These are phyloP conservation scores for Antitype chi DNA, from an alignment of 2,888 invertebrate genomes.

Conservation along the genomic window DNA sequence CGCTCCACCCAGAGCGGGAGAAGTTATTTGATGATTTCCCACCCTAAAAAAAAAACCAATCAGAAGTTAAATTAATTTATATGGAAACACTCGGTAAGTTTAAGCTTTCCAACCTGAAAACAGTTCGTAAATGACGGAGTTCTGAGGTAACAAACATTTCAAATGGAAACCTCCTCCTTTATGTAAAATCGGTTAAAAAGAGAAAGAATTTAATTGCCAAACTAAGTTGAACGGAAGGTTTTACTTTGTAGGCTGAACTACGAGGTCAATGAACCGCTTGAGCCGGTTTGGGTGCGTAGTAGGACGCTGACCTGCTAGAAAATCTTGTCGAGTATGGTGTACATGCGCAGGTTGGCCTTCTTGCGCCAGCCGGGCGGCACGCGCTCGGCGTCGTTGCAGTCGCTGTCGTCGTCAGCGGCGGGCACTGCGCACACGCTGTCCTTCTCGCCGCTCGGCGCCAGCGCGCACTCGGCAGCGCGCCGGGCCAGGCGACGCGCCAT, in stretches of 20 bases:
- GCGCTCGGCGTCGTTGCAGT: conserved; percentile 68
- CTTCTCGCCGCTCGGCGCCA: conserved; percentile 51
- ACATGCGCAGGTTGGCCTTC: conserved; percentile 88
- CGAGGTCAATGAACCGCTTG: not conserved
- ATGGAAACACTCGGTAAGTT: no score
- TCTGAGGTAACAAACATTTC: no score
- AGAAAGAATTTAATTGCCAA: not conserved
- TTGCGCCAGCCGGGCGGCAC: conserved; percentile 84
- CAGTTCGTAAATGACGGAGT: no score
- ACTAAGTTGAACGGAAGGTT: not conserved
- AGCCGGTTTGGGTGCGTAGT: not conserved
- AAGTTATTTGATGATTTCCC: no score
- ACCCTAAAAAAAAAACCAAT: no score
- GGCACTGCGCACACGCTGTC: conserved; percentile 61
- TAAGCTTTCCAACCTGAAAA: no score
- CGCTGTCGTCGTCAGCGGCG: conserved; percentile 72
- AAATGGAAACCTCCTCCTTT: no score
- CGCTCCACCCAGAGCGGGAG: no score
- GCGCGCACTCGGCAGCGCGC: conserved; percentile 55
- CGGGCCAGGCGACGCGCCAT: conserved; percentile 79
- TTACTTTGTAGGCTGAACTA: not conserved
- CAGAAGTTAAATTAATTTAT: no score
- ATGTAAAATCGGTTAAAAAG: no score
- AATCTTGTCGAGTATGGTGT: conserved; percentile 89
- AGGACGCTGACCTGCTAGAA: conserved; percentile 86